phyloP scores from a whole-genome alignment of 53 echinoderm and acorn worm genomes.

The Holothuria leucospilota region DNA sequence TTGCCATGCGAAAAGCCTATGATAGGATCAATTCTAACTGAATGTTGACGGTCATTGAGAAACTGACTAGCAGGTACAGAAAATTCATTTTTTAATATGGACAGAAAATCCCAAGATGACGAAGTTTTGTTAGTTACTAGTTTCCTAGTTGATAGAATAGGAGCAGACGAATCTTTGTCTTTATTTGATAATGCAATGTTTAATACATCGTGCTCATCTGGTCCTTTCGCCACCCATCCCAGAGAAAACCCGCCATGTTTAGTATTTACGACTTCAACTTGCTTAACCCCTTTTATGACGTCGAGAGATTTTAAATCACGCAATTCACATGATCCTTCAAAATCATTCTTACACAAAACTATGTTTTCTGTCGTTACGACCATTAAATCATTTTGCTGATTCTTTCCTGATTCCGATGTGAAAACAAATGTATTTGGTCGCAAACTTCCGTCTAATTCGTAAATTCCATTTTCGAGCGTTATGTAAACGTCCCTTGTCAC shows the following conservation, averaged over 20 bases:
- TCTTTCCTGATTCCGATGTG: not conserved
- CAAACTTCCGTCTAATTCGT: slow-evolving; percentile 12
- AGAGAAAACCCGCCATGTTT: not conserved
- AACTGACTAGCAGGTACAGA: too few species aligned
- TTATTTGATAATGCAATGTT: too few species aligned
- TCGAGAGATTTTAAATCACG: slow-evolving; percentile 14
- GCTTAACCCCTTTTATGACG: not conserved
- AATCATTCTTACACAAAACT: slow-evolving; percentile 1
- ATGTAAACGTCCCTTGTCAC: not conserved
- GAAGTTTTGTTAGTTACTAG: too few species aligned
- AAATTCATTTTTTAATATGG: too few species aligned
- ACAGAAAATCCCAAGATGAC: too few species aligned
- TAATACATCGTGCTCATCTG: not conserved
- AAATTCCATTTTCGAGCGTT: not conserved
- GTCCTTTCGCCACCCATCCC: not conserved
- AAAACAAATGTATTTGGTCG: not conserved
- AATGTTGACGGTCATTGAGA: too few species aligned
- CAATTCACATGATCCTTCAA: not conserved
- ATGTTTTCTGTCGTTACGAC: not conserved
- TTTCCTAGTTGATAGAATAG: too few species aligned
- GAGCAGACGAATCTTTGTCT: too few species aligned
- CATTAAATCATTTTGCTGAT: not conserved
- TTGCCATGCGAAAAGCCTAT: not conserved
- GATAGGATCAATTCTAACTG: too few species aligned
- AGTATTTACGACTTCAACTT: not conserved